Percentiles rank a stretch among this genome's conserved stretches.
phyloP scores from a whole-genome alignment of 2,113 vertebrate genomes.

The Ochotona princeps region DNA sequence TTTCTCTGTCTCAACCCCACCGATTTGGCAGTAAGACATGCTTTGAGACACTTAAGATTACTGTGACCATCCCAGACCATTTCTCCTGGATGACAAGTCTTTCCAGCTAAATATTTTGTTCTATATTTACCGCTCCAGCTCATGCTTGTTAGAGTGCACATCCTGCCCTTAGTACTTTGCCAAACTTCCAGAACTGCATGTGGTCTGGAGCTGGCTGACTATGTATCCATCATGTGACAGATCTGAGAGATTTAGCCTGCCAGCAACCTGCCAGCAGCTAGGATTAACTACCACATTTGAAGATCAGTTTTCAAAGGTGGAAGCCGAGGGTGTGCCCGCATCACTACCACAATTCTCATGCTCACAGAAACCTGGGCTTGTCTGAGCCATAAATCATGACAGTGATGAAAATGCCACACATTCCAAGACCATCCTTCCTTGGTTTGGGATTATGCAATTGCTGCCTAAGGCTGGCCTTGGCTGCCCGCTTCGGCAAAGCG shows the following conservation, averaged over 20 bases:
- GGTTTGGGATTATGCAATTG: not conserved
- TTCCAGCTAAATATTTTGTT: not conserved
- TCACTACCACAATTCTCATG: not conserved
- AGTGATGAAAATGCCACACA: constrained; percentile 42
- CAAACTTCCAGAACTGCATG: not conserved
- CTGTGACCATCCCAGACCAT: not conserved
- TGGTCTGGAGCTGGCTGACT: not conserved
- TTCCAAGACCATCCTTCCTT: constrained; percentile 36
- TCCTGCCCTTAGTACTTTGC: not conserved
- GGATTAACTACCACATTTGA: constrained; percentile 49
- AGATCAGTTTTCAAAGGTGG: constrained; percentile 61
- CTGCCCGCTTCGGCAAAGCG: not conserved
- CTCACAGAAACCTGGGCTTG: constrained; percentile 52
- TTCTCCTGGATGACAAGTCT: not conserved
- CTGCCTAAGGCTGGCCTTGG: not conserved
- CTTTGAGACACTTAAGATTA: not conserved
- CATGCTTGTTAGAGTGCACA: not conserved
- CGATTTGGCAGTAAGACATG: not conserved
- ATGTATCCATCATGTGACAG: not conserved
- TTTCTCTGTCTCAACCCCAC: not conserved
- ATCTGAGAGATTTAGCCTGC: not conserved
- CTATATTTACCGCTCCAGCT: not conserved
- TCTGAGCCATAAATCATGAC: not conserved
- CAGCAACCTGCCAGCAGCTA: not conserved
- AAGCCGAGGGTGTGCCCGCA: not conserved